phyloP scores from a whole-genome alignment of 2,888 invertebrate genomes.

The Ectemnius cavifrons region DNA sequence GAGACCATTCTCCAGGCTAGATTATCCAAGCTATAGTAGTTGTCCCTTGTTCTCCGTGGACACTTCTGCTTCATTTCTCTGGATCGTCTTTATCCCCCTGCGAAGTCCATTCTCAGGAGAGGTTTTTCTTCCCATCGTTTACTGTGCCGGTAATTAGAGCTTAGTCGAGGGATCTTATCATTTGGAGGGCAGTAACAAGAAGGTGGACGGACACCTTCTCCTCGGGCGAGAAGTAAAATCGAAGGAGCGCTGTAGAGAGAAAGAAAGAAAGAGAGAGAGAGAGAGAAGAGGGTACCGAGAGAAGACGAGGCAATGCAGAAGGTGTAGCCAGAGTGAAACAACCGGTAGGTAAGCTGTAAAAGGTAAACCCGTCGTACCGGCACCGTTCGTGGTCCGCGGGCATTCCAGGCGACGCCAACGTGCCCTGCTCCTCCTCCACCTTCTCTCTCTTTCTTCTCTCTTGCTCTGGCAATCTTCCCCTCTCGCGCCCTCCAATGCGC shows the following conservation, averaged over 20 bases:
- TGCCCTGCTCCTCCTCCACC: slow-evolving; percentile 52
- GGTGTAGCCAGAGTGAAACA: slow-evolving; percentile 67
- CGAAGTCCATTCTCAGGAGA: too few relatives aligned
- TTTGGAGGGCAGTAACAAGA: too few relatives aligned
- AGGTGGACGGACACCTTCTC: too few relatives aligned
- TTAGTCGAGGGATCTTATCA: too few relatives aligned
- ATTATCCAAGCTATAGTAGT: slow-evolving; percentile 31
- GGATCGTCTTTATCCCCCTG: too few relatives aligned
- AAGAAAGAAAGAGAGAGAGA: slow-evolving; percentile 15
- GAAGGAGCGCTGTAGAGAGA: background rate
- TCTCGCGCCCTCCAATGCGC: slow-evolving; percentile 20
- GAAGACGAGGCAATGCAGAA: slow-evolving; percentile 48
- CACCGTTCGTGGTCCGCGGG: slow-evolving; percentile 64
- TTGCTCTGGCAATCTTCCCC: slow-evolving; percentile 39
- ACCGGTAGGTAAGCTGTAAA: slow-evolving; percentile 71
- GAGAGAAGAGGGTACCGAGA: slow-evolving; percentile 23
- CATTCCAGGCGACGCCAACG: slow-evolving; percentile 65
- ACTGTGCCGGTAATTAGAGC: slow-evolving; percentile 22
- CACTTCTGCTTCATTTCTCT: too few relatives aligned
- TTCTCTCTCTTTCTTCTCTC: slow-evolving; percentile 35
- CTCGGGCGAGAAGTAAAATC: too few relatives aligned
- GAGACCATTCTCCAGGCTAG: slow-evolving; percentile 45
- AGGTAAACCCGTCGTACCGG: slow-evolving; percentile 65
- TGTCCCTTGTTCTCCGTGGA: background rate
- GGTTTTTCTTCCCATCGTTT: slow-evolving; percentile 29